Conservation (phyloP, 2,888 invertebrate genomes). For the Limnephilus rhombicus region DNA sequence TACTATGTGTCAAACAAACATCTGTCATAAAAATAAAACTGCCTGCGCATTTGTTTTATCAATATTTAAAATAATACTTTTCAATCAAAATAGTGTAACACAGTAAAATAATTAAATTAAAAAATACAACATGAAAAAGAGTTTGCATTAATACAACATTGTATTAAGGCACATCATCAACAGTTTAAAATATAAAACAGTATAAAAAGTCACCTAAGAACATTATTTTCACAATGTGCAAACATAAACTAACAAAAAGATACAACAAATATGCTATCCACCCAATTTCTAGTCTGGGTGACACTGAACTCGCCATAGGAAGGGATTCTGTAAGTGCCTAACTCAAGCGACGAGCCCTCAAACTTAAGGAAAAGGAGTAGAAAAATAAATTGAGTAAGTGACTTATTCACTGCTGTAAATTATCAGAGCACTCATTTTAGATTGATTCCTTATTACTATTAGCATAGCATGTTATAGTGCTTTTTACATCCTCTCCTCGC, state of each 20-base stretch:
- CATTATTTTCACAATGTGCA: not conserved
- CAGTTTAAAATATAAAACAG: too few species aligned
- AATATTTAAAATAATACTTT: too few species aligned
- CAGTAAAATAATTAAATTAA: not conserved
- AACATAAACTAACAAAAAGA: not conserved
- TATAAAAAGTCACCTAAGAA: not conserved
- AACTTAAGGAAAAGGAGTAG: not conserved
- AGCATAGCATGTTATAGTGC: not conserved
- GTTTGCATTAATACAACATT: not conserved
- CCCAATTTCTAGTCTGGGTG: not conserved
- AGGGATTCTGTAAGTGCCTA: not conserved
- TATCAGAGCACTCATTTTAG: not conserved
- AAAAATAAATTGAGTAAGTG: not conserved
- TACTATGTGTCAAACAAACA: too few species aligned
- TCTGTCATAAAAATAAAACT: too few species aligned
- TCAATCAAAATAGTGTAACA: not conserved
- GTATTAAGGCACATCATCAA: not conserved
- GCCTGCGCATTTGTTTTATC: too few species aligned
- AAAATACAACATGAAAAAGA: not conserved
- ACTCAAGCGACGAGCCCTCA: not conserved
- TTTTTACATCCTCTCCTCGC: not conserved
- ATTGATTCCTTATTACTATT: not conserved
- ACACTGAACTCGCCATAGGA: too few species aligned
- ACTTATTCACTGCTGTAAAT: not conserved
- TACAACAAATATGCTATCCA: not conserved